Evolutionary conservation across 2,113 vertebrate species (phyloP).

Genomic region (Corythornis vintsioides): DNA sequence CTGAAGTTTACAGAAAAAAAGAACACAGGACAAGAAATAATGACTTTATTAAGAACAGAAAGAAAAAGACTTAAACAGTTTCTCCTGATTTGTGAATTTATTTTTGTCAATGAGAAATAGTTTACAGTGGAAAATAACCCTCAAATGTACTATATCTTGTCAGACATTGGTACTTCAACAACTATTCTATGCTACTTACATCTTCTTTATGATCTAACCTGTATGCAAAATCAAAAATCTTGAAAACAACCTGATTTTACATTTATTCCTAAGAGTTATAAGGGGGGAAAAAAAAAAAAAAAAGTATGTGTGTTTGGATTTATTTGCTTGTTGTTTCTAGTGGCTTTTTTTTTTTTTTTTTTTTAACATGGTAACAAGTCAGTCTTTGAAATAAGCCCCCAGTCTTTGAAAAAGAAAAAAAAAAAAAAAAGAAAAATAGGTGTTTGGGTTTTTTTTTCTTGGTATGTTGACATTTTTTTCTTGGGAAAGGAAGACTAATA

Average conservation of each 20-base stretch:
- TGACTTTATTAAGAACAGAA: background rate
- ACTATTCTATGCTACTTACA: background rate
- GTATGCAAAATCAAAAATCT: background rate
- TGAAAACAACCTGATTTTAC: background rate
- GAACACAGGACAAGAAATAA: background rate
- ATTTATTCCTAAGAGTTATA: background rate
- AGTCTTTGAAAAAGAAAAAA: background rate
- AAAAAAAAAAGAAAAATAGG: too few relatives aligned
- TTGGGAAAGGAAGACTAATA: background rate
- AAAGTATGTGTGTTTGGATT: background rate
- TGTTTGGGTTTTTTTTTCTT: background rate
- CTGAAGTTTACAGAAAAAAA: background rate
- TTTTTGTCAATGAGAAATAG: background rate
- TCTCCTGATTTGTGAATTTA: background rate
- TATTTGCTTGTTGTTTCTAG: background rate
- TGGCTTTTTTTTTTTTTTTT: background rate
- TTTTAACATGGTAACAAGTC: background rate
- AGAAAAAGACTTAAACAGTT: background rate
- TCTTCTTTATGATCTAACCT: background rate
- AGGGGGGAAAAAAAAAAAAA: rapidly evolving
- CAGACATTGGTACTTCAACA: background rate
- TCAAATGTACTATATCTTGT: background rate
- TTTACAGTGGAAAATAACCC: background rate
- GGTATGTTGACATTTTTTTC: background rate
- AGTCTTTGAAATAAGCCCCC: background rate